Percentiles rank a stretch among this genome's conserved stretches.
phyloP scores from a whole-genome alignment of 2,797 vertebrate genomes.

The Amniataba percoides region DNA sequence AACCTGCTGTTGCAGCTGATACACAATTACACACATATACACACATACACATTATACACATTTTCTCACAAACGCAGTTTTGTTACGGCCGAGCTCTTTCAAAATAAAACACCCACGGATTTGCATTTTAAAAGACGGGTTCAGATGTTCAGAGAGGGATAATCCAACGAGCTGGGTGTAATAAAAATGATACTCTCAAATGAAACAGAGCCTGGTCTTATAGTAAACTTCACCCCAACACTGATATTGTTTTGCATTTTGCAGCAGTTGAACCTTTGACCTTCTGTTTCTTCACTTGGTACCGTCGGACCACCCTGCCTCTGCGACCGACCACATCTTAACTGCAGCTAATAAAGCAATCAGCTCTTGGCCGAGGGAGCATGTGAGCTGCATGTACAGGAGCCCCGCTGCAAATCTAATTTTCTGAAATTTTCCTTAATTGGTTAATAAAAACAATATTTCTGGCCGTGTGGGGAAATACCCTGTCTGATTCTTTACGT shows the following conservation, averaged over 20 bases:
- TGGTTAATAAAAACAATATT: constrained; percentile 45
- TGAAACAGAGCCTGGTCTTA: background rate
- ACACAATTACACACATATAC: background rate
- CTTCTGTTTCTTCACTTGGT: background rate
- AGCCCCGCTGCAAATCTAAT: constrained; percentile 40
- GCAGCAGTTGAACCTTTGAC: background rate
- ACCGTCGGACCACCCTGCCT: constrained; percentile 24
- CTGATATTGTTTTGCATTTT: background rate
- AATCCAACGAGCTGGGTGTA: background rate
- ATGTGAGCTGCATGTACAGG: constrained; percentile 15
- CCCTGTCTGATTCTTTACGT: background rate
- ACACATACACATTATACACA: background rate
- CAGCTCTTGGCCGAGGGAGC: constrained; percentile 13
- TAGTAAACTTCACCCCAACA: background rate
- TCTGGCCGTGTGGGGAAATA: constrained; percentile 29
- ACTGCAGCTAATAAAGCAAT: constrained; percentile 29
- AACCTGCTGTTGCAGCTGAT: background rate
- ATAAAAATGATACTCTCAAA: background rate
- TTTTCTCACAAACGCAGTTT: background rate
- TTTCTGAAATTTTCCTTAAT: constrained; percentile 24
- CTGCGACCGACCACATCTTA: background rate
- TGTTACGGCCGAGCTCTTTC: background rate
- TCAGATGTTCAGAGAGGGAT: background rate
- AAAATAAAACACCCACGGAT: background rate
- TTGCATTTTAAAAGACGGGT: background rate